Evolutionary conservation across 2,113 vertebrate genomes (phyloP).

Genomic region (Ranitomeya imitator): DNA sequence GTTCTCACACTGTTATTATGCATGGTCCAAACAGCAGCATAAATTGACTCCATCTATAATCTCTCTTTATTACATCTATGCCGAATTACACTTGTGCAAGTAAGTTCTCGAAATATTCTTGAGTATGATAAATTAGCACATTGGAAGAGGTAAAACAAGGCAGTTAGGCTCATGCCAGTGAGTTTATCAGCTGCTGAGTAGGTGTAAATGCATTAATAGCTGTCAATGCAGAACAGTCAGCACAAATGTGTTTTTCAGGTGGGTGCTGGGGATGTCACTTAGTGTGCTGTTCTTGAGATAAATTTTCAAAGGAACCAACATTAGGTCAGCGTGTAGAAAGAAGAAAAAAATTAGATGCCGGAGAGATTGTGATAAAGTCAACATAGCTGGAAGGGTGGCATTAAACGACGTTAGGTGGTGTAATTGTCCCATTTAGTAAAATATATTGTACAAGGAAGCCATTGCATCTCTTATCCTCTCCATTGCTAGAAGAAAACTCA

Average conservation of each 20-base stretch:
- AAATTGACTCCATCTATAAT: background rate
- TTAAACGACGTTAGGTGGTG: slow-evolving; percentile 17
- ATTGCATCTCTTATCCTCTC: slow-evolving; percentile 3
- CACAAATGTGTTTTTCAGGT: slow-evolving; percentile 15
- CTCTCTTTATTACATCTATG: background rate
- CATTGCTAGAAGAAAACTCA: slow-evolving; percentile 11
- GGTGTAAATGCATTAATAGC: slow-evolving; percentile 28
- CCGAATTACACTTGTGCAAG: background rate
- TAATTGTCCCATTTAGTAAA: slow-evolving; percentile 15
- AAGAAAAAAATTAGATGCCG: background rate
- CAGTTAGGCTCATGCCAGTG: background rate
- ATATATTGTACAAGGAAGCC: slow-evolving; percentile 19
- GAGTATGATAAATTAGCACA: background rate
- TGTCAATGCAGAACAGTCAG: slow-evolving; percentile 5
- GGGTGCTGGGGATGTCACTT: background rate
- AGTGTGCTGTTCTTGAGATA: slow-evolving; percentile 4
- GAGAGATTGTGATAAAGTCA: slow-evolving; percentile 16
- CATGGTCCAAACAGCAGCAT: background rate
- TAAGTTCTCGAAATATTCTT: background rate
- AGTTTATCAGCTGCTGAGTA: slow-evolving; percentile 3
- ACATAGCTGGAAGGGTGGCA: slow-evolving; percentile 1
- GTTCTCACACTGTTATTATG: background rate
- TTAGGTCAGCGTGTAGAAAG: background rate
- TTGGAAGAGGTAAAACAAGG: background rate
- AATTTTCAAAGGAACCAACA: slow-evolving; percentile 15